Base-by-base conservation (phyloP, 2,797 vertebrate species). In the Muscicapa comitata region DNA sequence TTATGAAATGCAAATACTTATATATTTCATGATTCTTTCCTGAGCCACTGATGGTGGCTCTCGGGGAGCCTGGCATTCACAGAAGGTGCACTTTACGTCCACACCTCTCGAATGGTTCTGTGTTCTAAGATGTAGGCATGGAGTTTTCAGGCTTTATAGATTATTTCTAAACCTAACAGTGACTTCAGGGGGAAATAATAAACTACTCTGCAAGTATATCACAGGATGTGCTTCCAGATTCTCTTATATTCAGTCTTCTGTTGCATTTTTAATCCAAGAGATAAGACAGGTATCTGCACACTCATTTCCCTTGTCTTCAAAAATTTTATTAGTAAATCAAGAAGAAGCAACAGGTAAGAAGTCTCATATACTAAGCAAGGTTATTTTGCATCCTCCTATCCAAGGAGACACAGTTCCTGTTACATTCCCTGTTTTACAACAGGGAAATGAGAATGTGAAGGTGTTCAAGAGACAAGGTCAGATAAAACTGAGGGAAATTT, bases 101-200 rank as follows among this genome's bases (percentile, higher is more conserved):
- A 1, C 10, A 42, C 7, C 17, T 55, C 13, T 55, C 4, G 3
- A 67, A 40, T 3, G 3, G 9, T 5, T 6, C 35, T 38, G 26
- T 26, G 17, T 38, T 73, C 45, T 63, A 11, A 48, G 53, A 70
- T 11, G 16, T 2, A 28, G 6, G 10, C 5, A 5, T 37, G 33
- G n/a, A 58, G 5, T 68, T 90, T 53, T 70, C 43, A 67, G 65
- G 17, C 12, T 86, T 88, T 71, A 29, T 8, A 63, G 25, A 37
- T 45, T 6, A 59, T 55, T 90, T 80, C 38, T 55, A 77, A 74
- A 40, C 11, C 10, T 35, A 45, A 33, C 3, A 37, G 35, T 54
- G 80, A 77, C 19, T 80, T 80, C 4, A 25, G 13, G 17, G 14
- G 12, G 47, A 90, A 77, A 76, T 24, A 75, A 65, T 25, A n/a